A percentile compares a stretch with the other conserved stretches of the same genome.
Conservation (phyloP, 1,140 invertebrate species). For the Pseudomyrmex flavicornis region DNA sequence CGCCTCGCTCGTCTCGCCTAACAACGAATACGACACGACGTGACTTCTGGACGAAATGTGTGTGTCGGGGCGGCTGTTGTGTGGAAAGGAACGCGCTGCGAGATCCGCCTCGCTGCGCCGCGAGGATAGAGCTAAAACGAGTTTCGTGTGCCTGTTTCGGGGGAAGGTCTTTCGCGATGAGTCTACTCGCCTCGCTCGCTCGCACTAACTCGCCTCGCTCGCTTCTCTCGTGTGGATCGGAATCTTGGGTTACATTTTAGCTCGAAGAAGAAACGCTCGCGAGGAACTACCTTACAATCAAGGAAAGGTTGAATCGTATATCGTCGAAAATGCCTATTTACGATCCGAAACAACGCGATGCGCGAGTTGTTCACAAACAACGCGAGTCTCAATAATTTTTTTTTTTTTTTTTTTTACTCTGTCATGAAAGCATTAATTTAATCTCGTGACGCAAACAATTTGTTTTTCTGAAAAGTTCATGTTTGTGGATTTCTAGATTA, state of each 20-base stretch:
- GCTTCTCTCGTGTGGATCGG: background rate
- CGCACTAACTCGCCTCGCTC: constrained; percentile 20
- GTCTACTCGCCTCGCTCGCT: constrained; percentile 41
- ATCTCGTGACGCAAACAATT: too few species aligned
- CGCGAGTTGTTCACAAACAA: background rate
- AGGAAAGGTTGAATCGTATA: constrained; percentile 7
- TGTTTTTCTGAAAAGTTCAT: too few species aligned
- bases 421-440: too few species aligned
- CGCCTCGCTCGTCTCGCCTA: constrained; percentile 32
- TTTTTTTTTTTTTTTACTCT: too few species aligned
- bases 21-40: constrained; percentile 57
- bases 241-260: constrained; percentile 52
- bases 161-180: constrained; percentile 59
- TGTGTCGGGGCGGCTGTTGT: constrained; percentile 43
- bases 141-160: constrained; percentile 58
- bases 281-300: constrained; percentile 19
- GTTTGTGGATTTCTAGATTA: too few species aligned
- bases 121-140: constrained; percentile 60
- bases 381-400: background rate
- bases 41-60: constrained; percentile 60
- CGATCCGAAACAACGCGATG: constrained; percentile 1
- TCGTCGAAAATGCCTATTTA: constrained; percentile 13
- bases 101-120: constrained; percentile 49
- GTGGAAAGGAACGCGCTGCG: constrained; percentile 54
- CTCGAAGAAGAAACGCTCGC: constrained; percentile 5